Conservation (phyloP, 2,888 invertebrate genomes). For the Drosophila atripex region DNA sequence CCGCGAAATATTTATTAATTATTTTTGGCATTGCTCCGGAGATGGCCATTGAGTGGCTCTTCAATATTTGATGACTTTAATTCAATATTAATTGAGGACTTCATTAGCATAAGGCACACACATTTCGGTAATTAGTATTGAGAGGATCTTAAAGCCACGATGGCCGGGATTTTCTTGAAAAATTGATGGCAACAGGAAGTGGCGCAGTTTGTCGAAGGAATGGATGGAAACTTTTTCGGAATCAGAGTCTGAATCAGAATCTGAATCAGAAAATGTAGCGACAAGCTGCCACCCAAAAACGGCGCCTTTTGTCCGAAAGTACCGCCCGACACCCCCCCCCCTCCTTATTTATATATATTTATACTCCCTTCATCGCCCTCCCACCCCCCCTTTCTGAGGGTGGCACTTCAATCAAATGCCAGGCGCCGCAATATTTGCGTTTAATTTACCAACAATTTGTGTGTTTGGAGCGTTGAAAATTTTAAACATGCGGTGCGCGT, state of each 20-base stretch:
- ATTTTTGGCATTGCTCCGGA: background rate
- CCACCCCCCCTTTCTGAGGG: background rate
- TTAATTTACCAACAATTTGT: slow-evolving; percentile 63
- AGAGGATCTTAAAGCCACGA: slow-evolving; percentile 28
- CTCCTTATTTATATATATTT: background rate
- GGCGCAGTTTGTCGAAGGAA: slow-evolving; percentile 2
- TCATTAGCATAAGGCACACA: slow-evolving; percentile 46
- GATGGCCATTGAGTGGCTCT: background rate
- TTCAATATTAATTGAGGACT: slow-evolving; percentile 53
- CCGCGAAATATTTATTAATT: background rate
- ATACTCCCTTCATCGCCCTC: background rate
- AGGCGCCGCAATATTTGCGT: slow-evolving; percentile 43
- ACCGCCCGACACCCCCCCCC: background rate
- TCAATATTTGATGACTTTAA: slow-evolving; percentile 39
- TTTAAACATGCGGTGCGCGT: slow-evolving; percentile 55
- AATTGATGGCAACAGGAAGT: slow-evolving; percentile 32
- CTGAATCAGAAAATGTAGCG: slow-evolving; percentile 36
- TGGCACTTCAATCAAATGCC: slow-evolving; percentile 6
- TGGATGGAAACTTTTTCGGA: slow-evolving; percentile 7
- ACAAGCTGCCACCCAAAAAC: slow-evolving; percentile 40
- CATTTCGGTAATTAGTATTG: slow-evolving; percentile 47
- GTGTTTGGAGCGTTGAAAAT: slow-evolving; percentile 52
- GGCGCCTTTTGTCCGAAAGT: slow-evolving; percentile 38
- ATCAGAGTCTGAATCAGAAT: slow-evolving; percentile 5
- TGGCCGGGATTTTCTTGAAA: slow-evolving; percentile 20